A percentile compares a stretch with the other conserved stretches of the same genome.
These are phyloP conservation scores for Cydia amplana DNA, from an alignment of 1,140 invertebrate species.

Conservation along the genomic window DNA sequence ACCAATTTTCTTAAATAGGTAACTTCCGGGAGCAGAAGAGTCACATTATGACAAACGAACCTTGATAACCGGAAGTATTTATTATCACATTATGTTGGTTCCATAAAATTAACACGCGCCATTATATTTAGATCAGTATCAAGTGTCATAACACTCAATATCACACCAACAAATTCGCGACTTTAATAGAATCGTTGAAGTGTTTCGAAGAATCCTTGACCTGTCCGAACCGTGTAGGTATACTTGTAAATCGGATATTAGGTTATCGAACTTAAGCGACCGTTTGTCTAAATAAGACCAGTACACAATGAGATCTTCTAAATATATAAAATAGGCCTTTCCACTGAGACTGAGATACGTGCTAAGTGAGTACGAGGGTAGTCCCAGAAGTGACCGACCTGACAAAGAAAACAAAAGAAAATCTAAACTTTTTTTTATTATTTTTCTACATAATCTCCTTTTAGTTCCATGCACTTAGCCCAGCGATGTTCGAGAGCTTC, in stretches of 20 bases:
- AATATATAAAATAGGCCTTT: too few species aligned
- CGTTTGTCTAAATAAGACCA: background rate
- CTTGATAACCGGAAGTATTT: background rate
- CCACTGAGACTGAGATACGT: too few species aligned
- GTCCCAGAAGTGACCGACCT: too few species aligned
- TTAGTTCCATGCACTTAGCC: too few species aligned
- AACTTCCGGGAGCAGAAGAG: too few species aligned
- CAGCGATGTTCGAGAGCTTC: too few species aligned
- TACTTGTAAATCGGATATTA: background rate
- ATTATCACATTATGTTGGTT: background rate
- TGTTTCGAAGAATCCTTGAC: slow-evolving; percentile 8
- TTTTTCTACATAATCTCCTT: too few species aligned
- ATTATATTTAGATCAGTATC: background rate
- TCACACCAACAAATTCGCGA: background rate
- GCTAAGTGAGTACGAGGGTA: too few species aligned
- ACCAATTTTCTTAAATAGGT: too few species aligned
- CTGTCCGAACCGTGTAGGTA: background rate
- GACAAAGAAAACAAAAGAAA: too few species aligned
- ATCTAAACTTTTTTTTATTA: too few species aligned
- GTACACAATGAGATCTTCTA: background rate
- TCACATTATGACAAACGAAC: too few species aligned
- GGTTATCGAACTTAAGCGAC: background rate
- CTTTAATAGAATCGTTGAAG: slow-evolving; percentile 3
- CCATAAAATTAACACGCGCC: background rate
- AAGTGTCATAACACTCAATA: slow-evolving; percentile 4